Evolutionary conservation across 1,140 invertebrate genomes (phyloP).

Genomic region (Bombyx mori): ASM3026992v2 NC_085117.1:6869001-6869500

Average conservation of each 20-base stretch:
- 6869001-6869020: conserved; percentile 83
- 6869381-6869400: no score
- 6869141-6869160: neutral
- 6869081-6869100: conserved; percentile 91
- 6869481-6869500: conserved; percentile 45
- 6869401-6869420: neutral
- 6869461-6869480: conserved; percentile 9
- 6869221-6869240: conserved; percentile 1
- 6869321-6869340: no score
- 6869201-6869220: neutral
- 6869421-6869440: neutral
- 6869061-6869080: conserved; percentile 92
- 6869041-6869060: conserved; percentile 87
- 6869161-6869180: neutral
- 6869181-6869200: neutral
- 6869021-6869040: conserved; percentile 92
- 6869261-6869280: neutral
- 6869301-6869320: no score
- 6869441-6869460: conserved; percentile 5
- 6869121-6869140: conserved; percentile 93
- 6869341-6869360: no score
- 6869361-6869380: no score
- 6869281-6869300: neutral
- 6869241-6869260: conserved; percentile 4
- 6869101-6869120: conserved; percentile 96